phyloP scores from a whole-genome alignment of 2,888 invertebrate genomes.

The Platycnemis pennipes region DNA sequence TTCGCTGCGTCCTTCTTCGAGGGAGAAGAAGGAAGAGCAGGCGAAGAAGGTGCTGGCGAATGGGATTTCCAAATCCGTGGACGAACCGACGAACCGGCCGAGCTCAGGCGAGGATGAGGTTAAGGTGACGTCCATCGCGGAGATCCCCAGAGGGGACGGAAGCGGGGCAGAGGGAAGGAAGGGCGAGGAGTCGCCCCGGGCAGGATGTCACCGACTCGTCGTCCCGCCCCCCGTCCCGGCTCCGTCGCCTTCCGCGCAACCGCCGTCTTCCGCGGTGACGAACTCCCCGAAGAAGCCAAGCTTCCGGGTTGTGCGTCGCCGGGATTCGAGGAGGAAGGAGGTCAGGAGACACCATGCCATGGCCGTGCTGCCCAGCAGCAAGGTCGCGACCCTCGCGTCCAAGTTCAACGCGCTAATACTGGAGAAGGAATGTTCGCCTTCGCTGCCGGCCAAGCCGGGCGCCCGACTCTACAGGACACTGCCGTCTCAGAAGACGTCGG shows the following conservation, averaged over 20 bases:
- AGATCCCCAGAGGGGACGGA: background rate
- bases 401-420: conserved; percentile 85
- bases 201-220: background rate
- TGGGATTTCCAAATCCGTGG: background rate
- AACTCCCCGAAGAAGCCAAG: conserved; percentile 82
- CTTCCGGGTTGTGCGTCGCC: conserved; percentile 81
- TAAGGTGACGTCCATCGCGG: background rate
- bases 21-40: conserved; percentile 32
- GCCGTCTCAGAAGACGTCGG: background rate
- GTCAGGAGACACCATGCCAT: conserved; percentile 41
- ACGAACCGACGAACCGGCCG: background rate
- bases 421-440: conserved; percentile 78
- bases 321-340: conserved; percentile 74
- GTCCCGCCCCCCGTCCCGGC: background rate
- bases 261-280: background rate
- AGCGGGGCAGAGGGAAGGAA: background rate
- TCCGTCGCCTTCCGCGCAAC: background rate
- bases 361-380: conserved; percentile 79
- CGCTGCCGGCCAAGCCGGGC: background rate
- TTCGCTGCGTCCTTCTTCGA: background rate
- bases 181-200: background rate
- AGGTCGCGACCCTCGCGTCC: conserved; percentile 85
- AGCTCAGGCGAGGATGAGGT: background rate
- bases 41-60: background rate
- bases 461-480: conserved; percentile 36